Conservation (phyloP, 1,140 invertebrate genomes). For the Galleria mellonella region DNA sequence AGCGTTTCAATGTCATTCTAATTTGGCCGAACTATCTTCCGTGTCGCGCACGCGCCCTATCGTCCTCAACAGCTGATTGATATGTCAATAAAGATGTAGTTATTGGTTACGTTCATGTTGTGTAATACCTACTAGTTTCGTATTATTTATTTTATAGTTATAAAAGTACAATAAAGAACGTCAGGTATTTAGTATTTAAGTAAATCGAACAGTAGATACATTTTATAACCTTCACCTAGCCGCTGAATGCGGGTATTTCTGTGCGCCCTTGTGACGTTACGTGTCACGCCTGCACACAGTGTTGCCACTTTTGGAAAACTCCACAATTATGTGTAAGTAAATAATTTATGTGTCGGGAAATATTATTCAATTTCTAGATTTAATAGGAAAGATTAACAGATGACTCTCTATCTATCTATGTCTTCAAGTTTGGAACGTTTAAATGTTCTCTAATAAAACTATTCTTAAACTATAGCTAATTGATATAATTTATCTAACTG, state of each 20-base stretch:
- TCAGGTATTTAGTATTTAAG: constrained; percentile 5
- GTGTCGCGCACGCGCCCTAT: constrained; percentile 23
- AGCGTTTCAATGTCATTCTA: constrained; percentile 21
- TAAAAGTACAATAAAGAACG: too few species aligned
- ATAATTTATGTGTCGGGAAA: too few species aligned
- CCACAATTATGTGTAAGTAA: not conserved
- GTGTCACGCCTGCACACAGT: constrained; percentile 39
- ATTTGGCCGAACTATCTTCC: constrained; percentile 24
- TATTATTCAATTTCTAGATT: too few species aligned
- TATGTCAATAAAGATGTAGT: constrained; percentile 23
- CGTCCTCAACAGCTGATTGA: constrained; percentile 30
- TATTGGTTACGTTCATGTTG: too few species aligned
- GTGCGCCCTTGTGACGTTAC: constrained; percentile 62
- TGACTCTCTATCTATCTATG: too few species aligned
- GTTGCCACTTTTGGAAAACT: constrained; percentile 28
- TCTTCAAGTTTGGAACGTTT: too few species aligned
- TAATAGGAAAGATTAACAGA: too few species aligned
- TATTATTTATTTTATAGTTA: too few species aligned
- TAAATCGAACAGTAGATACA: constrained; percentile 8
- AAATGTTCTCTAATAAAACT: too few species aligned
- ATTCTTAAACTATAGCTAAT: too few species aligned
- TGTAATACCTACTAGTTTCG: too few species aligned
- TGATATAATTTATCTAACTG: too few species aligned
- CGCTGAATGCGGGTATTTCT: constrained; percentile 57
- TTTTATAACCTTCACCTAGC: constrained; percentile 54